Evolutionary conservation across 1,140 invertebrate genomes (phyloP), one percentile per base, ranked within the genome.

Genomic region (Pogonognathellus flavescens): DNA sequence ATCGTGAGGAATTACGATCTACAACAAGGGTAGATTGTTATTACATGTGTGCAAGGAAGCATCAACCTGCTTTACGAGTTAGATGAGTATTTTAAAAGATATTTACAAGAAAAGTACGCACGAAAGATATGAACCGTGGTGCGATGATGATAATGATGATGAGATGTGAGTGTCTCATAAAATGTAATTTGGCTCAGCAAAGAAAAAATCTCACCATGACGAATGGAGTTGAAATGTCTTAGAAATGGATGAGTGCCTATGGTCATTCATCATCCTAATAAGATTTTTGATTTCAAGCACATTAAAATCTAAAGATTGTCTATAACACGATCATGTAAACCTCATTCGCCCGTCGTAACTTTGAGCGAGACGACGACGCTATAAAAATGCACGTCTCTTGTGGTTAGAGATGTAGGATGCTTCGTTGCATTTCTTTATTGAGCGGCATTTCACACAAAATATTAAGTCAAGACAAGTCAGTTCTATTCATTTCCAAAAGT

Each of bases 221-320:
- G 25, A 76, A 76, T 49, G 41, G 70, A 76, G 70, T 76, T 76
- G 31, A 76, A 76, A 31, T 76, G 70, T 76, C 70, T 76, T 18
- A 76, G 70, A 76, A 70, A 76, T 76, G 70, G 70, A 76, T 76
- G 70, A 76, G 70, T 49, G 41, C 70, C 70, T 76, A 49, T 76
- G 70, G 70, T 31, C 70, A 76, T 76, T 76, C 70, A 76, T 76
- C 70, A 76, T 76, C 70, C 70, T 76, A 76, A 76, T 76, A 76
- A 76, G 70, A 76, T 76, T 76, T 76, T 76, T 76, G 70, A 76
- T 76, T 76, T 76, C 16, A 50, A 76, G 41, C 25, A 31, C 70
- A 76, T 49, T 41, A 76, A 50, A 76, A 76, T 49, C 70, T n/a
- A 50, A 76, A 66, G 22, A 31, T 66, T 60, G 31, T 41, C 62